These are phyloP conservation scores for Apamea anceps DNA, from an alignment of 2,888 invertebrate species.

Conservation along the genomic window DNA sequence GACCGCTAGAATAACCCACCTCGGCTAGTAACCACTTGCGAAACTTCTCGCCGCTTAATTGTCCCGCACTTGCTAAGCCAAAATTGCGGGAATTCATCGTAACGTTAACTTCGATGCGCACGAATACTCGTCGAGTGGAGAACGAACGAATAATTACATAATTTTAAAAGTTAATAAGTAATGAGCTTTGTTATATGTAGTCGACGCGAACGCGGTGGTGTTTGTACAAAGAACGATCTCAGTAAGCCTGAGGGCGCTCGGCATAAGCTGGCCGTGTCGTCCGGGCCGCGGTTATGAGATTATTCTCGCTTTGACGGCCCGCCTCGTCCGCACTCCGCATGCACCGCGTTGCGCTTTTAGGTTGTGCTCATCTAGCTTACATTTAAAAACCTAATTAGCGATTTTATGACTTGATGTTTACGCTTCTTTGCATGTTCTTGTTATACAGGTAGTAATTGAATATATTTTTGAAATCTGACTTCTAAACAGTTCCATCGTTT, in stretches of 20 bases:
- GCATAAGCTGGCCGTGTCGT: constrained; percentile 83
- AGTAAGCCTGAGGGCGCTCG: constrained; percentile 83
- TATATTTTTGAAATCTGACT: constrained; percentile 7
- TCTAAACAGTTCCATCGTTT: not conserved
- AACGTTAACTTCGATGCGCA: constrained; percentile 80
- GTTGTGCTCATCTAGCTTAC: constrained; percentile 75
- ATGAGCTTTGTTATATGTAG: constrained; percentile 71
- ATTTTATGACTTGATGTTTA: constrained; percentile 76
- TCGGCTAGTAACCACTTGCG: constrained; percentile 81
- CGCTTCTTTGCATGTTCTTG: constrained; percentile 62
- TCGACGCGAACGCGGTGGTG: constrained; percentile 67
- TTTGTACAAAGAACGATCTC: constrained; percentile 84
- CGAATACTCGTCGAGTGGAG: constrained; percentile 72
- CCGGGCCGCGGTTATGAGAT: constrained; percentile 87
- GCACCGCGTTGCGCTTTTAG: constrained; percentile 80
- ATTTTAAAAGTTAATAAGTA: constrained; percentile 76
- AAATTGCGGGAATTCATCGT: constrained; percentile 79
- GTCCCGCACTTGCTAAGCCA: constrained; percentile 75
- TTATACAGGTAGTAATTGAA: constrained; percentile 44
- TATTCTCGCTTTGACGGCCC: constrained; percentile 87
- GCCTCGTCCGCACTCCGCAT: constrained; percentile 77
- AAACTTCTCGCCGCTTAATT: constrained; percentile 85
- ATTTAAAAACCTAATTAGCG: constrained; percentile 84
- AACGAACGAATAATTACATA: constrained; percentile 73
- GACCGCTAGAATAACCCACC: constrained; percentile 81